phyloP scores from a whole-genome alignment of 2,113 vertebrate genomes.

The Dendropsophus ebraccatus region DNA sequence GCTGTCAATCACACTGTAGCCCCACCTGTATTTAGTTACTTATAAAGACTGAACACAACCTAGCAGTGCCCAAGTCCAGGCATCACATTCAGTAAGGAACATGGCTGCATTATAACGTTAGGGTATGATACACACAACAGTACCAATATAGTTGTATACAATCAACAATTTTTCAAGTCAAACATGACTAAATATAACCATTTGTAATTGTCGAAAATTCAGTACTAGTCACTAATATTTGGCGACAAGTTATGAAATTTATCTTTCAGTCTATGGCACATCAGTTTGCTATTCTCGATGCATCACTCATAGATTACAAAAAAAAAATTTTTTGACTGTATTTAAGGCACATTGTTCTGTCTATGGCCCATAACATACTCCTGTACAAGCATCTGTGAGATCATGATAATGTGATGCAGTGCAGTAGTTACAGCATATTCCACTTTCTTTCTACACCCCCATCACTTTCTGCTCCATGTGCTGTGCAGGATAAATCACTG shows the following conservation, averaged over 20 bases:
- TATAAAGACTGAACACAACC: background rate
- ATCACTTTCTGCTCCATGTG: conserved; percentile 23
- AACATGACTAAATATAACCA: background rate
- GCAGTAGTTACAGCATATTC: conserved; percentile 15
- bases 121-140: background rate
- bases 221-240: background rate
- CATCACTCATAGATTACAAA: background rate
- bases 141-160: background rate
- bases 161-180: background rate
- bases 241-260: background rate
- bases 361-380: background rate
- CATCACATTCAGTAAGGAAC: background rate
- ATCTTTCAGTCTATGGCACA: background rate
- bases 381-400: background rate
- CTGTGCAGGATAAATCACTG: conserved; percentile 41
- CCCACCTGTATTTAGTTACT: background rate
- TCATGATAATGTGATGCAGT: background rate
- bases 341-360: background rate
- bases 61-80: background rate
- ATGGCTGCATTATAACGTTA: background rate
- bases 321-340: background rate
- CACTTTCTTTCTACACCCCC: background rate
- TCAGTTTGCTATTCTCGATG: background rate
- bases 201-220: background rate
- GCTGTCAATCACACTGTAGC: background rate